These are phyloP conservation scores for Orchesella flavescens DNA, from an alignment of 2,888 invertebrate genomes.

Conservation along the genomic window DNA sequence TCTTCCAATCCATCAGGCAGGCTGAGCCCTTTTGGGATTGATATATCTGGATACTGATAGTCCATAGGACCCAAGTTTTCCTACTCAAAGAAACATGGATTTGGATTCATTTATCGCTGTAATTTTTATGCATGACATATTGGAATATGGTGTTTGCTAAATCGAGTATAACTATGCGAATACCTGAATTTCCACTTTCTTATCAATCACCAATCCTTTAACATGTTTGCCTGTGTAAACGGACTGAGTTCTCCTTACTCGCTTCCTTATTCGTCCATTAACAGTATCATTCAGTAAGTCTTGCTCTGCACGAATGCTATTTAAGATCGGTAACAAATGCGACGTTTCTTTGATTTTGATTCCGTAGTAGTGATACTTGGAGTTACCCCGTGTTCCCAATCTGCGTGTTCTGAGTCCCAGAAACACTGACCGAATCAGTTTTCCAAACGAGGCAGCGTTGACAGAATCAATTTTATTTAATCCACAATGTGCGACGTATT, in stretches of 20 bases:
- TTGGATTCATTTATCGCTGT: neutral
- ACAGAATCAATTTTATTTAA: slow-evolving; percentile 87
- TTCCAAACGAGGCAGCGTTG: slow-evolving; percentile 99
- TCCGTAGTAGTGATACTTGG: slow-evolving; percentile 99
- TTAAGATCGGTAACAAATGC: slow-evolving; percentile 45
- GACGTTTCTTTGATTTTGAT: slow-evolving; percentile 86
- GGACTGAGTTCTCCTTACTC: slow-evolving; percentile 44
- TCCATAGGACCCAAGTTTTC: slow-evolving; percentile 50
- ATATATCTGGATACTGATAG: slow-evolving; percentile 26
- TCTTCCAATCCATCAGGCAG: slow-evolving; percentile 33
- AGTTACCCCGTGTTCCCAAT: slow-evolving; percentile 96
- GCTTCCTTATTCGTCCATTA: slow-evolving; percentile 51
- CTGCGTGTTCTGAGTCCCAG: slow-evolving; percentile 94
- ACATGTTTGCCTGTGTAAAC: slow-evolving; percentile 48
- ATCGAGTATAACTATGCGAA: neutral
- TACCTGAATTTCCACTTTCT: slow-evolving; percentile 48
- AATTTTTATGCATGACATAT: neutral
- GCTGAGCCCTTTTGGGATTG: neutral
- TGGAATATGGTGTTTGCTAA: neutral
- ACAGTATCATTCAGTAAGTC: slow-evolving; percentile 56
- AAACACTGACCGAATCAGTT: slow-evolving; percentile 98
- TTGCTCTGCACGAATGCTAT: slow-evolving; percentile 54
- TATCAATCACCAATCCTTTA: slow-evolving; percentile 51
- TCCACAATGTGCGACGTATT: slow-evolving; percentile 53
- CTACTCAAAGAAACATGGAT: neutral